These are phyloP conservation scores for Chiroxiphia lanceolata DNA, from an alignment of 2,797 vertebrate genomes.

Conservation along the genomic window DNA sequence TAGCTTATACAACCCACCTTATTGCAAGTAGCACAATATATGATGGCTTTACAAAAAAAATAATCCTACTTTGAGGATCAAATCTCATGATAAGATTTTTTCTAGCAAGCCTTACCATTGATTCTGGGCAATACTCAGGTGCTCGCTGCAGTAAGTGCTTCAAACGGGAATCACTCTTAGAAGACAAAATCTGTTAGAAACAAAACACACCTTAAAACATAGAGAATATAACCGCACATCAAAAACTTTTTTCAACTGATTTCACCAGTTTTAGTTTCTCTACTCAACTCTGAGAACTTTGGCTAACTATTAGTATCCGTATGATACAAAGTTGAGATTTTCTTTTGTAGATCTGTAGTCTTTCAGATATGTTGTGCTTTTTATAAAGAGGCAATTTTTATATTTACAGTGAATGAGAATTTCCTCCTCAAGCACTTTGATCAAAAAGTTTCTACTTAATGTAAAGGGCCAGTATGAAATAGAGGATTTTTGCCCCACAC, in stretches of 20 bases:
- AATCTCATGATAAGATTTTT: not conserved
- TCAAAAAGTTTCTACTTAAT: not conserved
- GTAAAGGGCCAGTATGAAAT: not conserved
- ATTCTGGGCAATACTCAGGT: slow-evolving; percentile 94
- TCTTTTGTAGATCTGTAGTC: not conserved
- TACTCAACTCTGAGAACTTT: not conserved
- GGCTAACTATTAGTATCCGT: not conserved
- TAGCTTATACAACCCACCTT: not conserved
- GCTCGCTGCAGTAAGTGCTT: slow-evolving; percentile 92
- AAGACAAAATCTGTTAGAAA: slow-evolving; percentile 87
- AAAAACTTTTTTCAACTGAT: not conserved
- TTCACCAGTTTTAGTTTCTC: not conserved
- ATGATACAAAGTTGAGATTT: not conserved
- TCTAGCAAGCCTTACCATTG: slow-evolving; percentile 84
- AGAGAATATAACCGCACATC: not conserved
- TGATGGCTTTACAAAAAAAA: not conserved
- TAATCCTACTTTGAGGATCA: not conserved
- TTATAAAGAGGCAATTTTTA: not conserved
- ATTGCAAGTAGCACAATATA: not conserved
- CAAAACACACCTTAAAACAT: not conserved
- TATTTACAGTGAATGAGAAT: not conserved
- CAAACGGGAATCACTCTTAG: slow-evolving; percentile 96
- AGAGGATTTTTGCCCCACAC: not conserved
- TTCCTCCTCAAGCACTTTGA: not conserved
- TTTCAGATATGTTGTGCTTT: not conserved